These are phyloP conservation scores for Tetragonisca angustula DNA, from an alignment of 2,888 invertebrate genomes.

Conservation along the genomic window DNA sequence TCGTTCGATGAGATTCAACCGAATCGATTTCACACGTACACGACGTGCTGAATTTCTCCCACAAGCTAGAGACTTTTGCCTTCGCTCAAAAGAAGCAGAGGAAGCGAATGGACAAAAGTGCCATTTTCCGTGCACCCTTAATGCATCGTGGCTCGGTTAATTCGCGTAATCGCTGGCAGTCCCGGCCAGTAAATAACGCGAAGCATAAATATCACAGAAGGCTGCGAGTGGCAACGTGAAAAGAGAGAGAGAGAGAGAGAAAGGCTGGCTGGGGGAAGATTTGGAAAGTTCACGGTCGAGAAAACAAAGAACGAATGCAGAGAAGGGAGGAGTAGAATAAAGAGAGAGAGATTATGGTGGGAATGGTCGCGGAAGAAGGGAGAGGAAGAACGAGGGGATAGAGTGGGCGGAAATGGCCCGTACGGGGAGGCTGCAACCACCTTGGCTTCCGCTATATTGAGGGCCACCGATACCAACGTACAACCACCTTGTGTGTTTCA, in stretches of 20 bases:
- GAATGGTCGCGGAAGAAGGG: conserved; percentile 29
- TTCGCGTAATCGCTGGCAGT: conserved; percentile 13
- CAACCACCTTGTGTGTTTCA: conserved; percentile 79
- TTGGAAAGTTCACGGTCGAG: conserved; percentile 13
- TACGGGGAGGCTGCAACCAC: conserved; percentile 82
- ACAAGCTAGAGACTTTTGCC: not conserved
- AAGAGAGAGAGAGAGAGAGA: too few species aligned
- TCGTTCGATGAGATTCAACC: too few species aligned
- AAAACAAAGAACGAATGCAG: not conserved
- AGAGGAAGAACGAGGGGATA: conserved; percentile 43
- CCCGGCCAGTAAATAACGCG: conserved; percentile 23
- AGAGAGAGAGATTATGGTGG: conserved; percentile 8
- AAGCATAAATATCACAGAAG: conserved; percentile 37
- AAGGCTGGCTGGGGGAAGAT: conserved; percentile 18
- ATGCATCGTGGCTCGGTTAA: not conserved
- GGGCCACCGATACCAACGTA: conserved; percentile 63
- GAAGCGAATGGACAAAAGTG: not conserved
- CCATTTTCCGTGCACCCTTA: not conserved
- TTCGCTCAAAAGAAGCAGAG: accelerated
- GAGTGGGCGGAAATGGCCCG: conserved; percentile 81
- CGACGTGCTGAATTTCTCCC: too few species aligned
- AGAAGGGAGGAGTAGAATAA: conserved; percentile 10
- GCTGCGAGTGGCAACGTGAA: conserved; percentile 33
- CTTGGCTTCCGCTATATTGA: conserved; percentile 83
- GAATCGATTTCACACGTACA: too few species aligned